Percentiles rank a stretch among this genome's conserved stretches.
phyloP scores from a whole-genome alignment of 2,888 invertebrate species.

The Dendrolimus pini region DNA sequence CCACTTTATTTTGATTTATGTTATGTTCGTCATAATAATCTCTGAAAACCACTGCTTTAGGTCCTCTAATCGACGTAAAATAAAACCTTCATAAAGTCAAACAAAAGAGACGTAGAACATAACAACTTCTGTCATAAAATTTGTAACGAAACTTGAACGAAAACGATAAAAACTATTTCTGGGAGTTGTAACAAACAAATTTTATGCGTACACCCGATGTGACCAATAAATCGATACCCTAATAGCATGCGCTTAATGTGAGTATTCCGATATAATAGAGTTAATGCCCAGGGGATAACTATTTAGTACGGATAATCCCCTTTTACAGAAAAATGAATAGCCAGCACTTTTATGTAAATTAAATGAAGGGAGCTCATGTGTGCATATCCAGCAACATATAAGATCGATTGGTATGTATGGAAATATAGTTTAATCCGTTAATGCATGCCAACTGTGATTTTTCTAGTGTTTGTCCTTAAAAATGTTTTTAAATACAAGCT shows the following conservation, averaged over 20 bases:
- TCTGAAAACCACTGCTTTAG: background rate
- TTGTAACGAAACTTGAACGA: background rate
- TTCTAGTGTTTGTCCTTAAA: conserved; percentile 1
- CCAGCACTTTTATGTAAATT: conserved; percentile 66
- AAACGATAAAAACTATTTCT: background rate
- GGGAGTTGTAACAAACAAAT: background rate
- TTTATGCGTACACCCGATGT: background rate
- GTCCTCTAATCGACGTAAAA: background rate
- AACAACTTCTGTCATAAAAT: background rate
- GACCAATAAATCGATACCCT: conserved; percentile 26
- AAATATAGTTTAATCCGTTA: conserved; percentile 36
- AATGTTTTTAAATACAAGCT: no score
- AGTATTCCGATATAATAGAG: conserved; percentile 38
- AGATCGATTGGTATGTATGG: conserved; percentile 39
- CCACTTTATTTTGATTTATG: no score
- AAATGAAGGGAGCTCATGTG: conserved; percentile 55
- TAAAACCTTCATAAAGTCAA: background rate
- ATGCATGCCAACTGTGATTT: conserved; percentile 40
- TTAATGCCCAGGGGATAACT: conserved; percentile 57
- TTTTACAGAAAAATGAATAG: conserved; percentile 68
- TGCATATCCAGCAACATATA: conserved; percentile 33
- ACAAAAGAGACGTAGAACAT: background rate
- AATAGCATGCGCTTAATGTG: conserved; percentile 33
- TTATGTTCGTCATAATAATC: no score
- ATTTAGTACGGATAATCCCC: conserved; percentile 65